These are phyloP conservation scores for Acomys russatus DNA, from an alignment of 2,797 vertebrate species.

Conservation along the genomic window DNA sequence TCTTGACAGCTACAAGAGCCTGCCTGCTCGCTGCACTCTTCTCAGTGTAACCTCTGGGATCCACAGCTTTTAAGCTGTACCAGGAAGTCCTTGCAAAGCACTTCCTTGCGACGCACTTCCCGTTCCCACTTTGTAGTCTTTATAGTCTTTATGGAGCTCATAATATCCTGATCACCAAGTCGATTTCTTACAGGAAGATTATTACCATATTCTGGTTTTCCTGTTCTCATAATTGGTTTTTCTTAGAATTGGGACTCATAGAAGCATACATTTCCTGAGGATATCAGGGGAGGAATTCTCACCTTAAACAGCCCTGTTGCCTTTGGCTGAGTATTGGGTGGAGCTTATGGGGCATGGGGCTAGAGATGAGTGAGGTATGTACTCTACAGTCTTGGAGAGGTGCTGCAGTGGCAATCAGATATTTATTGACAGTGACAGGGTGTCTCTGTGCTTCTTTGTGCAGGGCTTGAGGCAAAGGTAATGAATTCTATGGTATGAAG, in stretches of 20 bases:
- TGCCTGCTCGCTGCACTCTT: accelerated
- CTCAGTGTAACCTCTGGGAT: neutral
- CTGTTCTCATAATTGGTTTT: neutral
- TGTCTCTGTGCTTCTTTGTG: neutral
- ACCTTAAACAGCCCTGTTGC: neutral
- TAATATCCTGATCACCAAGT: neutral
- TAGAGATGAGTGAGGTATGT: neutral
- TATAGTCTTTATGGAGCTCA: neutral
- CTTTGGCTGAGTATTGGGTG: neutral
- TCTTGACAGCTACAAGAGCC: too few relatives aligned
- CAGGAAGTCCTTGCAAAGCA: neutral
- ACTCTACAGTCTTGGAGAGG: neutral
- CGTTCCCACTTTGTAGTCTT: neutral
- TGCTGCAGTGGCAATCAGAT: neutral
- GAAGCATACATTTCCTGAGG: neutral
- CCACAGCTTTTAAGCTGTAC: neutral
- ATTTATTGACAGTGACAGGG: neutral
- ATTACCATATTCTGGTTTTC: neutral
- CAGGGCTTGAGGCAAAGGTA: neutral
- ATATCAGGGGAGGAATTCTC: neutral
- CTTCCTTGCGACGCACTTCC: neutral
- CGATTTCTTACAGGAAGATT: constrained; percentile 1
- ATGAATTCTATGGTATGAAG: neutral
- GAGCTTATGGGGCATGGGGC: neutral
- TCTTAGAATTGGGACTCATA: neutral